These are phyloP conservation scores for Proterorhinus semilunaris DNA, from an alignment of 2,113 vertebrate genomes.

Conservation along the genomic window DNA sequence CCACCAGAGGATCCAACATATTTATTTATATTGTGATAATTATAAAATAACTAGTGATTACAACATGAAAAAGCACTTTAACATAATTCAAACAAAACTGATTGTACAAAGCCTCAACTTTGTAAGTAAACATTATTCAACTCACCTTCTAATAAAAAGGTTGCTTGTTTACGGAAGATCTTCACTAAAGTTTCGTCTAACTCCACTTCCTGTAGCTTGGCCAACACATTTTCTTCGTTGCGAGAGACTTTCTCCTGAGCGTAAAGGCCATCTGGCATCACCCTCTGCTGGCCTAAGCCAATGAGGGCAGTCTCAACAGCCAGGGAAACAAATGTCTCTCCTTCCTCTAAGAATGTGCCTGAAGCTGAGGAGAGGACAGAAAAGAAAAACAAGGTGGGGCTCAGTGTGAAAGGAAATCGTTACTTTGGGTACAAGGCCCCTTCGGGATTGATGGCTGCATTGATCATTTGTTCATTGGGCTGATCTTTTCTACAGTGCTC, in stretches of 20 bases:
- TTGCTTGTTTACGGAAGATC: conserved; percentile 93
- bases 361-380: conserved; percentile 66
- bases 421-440: conserved; percentile 19
- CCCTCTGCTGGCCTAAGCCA: conserved; percentile 92
- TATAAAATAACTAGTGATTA: neutral
- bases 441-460: conserved; percentile 50
- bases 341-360: conserved; percentile 86
- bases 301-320: conserved; percentile 92
- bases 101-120: neutral
- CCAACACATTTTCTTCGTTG: conserved; percentile 93
- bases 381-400: neutral
- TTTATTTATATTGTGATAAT: neutral
- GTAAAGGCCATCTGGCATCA: conserved; percentile 95
- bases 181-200: conserved; percentile 88
- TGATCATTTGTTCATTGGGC: conserved; percentile 42
- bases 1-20: neutral
- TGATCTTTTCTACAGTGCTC: conserved; percentile 24
- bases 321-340: conserved; percentile 86
- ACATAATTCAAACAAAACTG: neutral
- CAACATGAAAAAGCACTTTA: neutral
- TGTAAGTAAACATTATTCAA: neutral
- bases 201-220: conserved; percentile 90
- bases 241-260: conserved; percentile 96
- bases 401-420: conserved; percentile 21
- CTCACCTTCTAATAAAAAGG: conserved; percentile 93